Evolutionary conservation across 2,888 invertebrate species (phyloP).

Genomic region (Chirona hameri): DNA sequence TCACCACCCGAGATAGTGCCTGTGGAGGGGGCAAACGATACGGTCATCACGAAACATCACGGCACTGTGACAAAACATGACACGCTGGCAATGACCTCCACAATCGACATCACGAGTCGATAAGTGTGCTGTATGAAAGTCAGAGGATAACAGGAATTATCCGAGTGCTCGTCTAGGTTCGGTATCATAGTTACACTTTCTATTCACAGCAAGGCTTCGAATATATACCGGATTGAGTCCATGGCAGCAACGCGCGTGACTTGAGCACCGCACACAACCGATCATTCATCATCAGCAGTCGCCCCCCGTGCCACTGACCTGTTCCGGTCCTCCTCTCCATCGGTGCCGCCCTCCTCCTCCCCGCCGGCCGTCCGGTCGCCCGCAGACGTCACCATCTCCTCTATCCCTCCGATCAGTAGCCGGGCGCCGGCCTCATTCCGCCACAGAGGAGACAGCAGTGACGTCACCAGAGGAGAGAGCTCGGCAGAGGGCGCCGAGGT

Average conservation of each 20-base stretch:
- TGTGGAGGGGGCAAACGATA: neutral
- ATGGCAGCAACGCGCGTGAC: neutral
- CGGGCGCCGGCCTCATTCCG: neutral
- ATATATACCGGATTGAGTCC: no score
- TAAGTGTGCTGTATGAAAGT: no score
- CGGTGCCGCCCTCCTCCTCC: neutral
- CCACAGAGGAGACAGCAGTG: neutral
- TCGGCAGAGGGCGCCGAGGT: neutral
- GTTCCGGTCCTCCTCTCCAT: neutral
- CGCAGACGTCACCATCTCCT: neutral
- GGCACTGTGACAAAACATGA: no score
- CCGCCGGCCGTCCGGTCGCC: neutral
- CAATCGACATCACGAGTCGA: no score
- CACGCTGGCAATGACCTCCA: no score
- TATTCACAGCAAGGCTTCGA: no score
- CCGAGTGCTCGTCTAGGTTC: no score
- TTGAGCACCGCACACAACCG: neutral
- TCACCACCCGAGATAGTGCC: neutral
- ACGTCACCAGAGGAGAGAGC: neutral
- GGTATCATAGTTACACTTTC: no score
- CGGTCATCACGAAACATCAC: neutral
- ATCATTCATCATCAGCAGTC: neutral
- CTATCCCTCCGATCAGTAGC: neutral
- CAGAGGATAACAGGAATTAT: no score
- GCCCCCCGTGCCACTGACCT: neutral